These are phyloP conservation scores for Brassicogethes aeneus DNA, from an alignment of 2,888 invertebrate species.

Conservation along the genomic window DNA sequence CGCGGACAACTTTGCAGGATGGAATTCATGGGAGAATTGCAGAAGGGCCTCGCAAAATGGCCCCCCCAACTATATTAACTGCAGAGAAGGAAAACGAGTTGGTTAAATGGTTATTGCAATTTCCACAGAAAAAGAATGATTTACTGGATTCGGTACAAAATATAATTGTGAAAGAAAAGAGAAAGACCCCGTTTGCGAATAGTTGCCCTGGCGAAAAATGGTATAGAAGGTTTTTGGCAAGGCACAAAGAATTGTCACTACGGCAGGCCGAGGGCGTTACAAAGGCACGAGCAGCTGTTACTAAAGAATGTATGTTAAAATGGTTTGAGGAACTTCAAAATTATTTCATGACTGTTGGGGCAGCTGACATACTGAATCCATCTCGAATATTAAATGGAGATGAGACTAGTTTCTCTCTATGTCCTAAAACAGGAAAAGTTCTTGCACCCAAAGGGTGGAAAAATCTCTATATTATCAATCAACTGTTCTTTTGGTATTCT, in stretches of 20 bases:
- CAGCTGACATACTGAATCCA: slow-evolving; percentile 17
- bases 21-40: slow-evolving; percentile 9
- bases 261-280: too few relatives aligned
- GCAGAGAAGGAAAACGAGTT: too few relatives aligned
- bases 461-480: slow-evolving; percentile 25
- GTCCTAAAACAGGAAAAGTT: slow-evolving; percentile 26
- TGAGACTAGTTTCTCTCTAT: slow-evolving; percentile 29
- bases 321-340: too few relatives aligned
- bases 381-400: slow-evolving; percentile 29
- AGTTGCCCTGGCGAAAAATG: too few relatives aligned
- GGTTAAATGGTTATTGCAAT: slow-evolving; percentile 21
- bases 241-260: too few relatives aligned
- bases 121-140: slow-evolving; percentile 23
- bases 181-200: slow-evolving; percentile 12
- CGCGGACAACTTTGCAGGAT: slow-evolving; percentile 12
- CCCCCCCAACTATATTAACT: slow-evolving; percentile 12
- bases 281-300: too few relatives aligned
- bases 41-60: slow-evolving; percentile 10
- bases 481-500: slow-evolving; percentile 29
- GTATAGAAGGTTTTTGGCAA: too few relatives aligned
- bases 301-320: too few relatives aligned
- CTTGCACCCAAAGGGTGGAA: too few relatives aligned
- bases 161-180: slow-evolving; percentile 11
- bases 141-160: slow-evolving; percentile 22
- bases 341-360: slow-evolving; percentile 6